phyloP scores from a whole-genome alignment of 2,888 invertebrate species.

The Adelphocoris suturalis region DNA sequence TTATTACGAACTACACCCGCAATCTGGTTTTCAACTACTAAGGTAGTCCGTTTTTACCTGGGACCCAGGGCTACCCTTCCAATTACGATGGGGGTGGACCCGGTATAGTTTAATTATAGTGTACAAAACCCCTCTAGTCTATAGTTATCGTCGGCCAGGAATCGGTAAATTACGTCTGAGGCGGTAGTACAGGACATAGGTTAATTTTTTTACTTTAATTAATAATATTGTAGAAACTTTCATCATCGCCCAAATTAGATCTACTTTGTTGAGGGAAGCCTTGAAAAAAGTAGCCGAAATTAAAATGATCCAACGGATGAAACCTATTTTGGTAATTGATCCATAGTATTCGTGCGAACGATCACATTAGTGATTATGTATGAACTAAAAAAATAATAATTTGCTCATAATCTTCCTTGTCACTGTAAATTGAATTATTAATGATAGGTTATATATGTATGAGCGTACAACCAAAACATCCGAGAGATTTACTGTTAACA shows the following conservation, averaged over 20 bases:
- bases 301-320: background rate
- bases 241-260: constrained; percentile 12
- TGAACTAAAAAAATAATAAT: too few relatives aligned
- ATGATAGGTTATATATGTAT: too few relatives aligned
- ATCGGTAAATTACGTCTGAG: constrained; percentile 66
- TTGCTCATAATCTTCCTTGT: too few relatives aligned
- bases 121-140: constrained; percentile 58
- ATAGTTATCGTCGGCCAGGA: constrained; percentile 67
- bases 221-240: constrained; percentile 42
- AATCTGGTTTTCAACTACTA: constrained; percentile 57
- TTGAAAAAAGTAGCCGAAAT: background rate
- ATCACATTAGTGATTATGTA: too few relatives aligned
- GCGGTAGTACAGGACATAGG: constrained; percentile 39
- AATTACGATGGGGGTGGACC: constrained; percentile 70
- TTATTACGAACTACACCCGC: constrained; percentile 54
- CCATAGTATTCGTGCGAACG: background rate
- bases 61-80: constrained; percentile 57
- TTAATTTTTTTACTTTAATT: constrained; percentile 63
- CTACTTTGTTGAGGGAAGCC: background rate
- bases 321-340: background rate
- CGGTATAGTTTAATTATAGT: constrained; percentile 69
- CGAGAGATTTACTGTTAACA: too few relatives aligned
- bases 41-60: constrained; percentile 63
- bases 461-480: too few relatives aligned
- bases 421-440: too few relatives aligned